These are phyloP conservation scores for Dendrolimus kikuchii DNA, from an alignment of 1,140 invertebrate species.

Conservation along the genomic window DNA sequence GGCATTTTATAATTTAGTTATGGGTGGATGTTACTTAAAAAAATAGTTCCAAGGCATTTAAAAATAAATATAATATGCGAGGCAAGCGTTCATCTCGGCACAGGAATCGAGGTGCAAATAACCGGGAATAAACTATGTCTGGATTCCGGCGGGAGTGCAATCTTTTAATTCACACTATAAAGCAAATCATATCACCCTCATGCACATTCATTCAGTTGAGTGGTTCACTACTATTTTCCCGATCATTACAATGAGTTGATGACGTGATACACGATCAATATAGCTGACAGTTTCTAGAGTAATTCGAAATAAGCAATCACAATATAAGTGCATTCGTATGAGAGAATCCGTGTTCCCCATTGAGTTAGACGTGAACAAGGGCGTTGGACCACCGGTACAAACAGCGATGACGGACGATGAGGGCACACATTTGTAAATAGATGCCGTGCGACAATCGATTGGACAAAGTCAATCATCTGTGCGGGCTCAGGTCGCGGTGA, in stretches of 20 bases:
- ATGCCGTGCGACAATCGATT: constrained; percentile 60
- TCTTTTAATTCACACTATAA: constrained; percentile 42
- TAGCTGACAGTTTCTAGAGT: too few relatives aligned
- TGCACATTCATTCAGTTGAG: constrained; percentile 7
- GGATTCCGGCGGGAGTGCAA: constrained; percentile 27
- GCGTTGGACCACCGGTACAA: constrained; percentile 35
- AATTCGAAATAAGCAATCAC: background rate
- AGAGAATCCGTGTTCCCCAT: constrained; percentile 27
- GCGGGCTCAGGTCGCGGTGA: constrained; percentile 50
- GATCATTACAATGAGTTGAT: too few relatives aligned
- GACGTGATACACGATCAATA: too few relatives aligned
- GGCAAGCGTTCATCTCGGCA: too few relatives aligned
- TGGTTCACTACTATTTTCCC: background rate
- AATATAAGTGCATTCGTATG: constrained; percentile 1
- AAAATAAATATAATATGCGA: too few relatives aligned
- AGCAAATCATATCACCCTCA: constrained; percentile 28
- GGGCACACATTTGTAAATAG: constrained; percentile 42
- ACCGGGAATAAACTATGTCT: constrained; percentile 26
- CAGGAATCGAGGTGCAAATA: background rate
- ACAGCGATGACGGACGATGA: constrained; percentile 28
- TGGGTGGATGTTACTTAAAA: too few relatives aligned
- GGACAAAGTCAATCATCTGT: constrained; percentile 64
- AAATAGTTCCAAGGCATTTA: too few relatives aligned
- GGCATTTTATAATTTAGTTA: too few relatives aligned
- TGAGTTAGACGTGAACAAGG: constrained; percentile 39